These are phyloP conservation scores for Ageneiosus marmoratus DNA, from an alignment of 2,113 vertebrate genomes.

Conservation along the genomic window DNA sequence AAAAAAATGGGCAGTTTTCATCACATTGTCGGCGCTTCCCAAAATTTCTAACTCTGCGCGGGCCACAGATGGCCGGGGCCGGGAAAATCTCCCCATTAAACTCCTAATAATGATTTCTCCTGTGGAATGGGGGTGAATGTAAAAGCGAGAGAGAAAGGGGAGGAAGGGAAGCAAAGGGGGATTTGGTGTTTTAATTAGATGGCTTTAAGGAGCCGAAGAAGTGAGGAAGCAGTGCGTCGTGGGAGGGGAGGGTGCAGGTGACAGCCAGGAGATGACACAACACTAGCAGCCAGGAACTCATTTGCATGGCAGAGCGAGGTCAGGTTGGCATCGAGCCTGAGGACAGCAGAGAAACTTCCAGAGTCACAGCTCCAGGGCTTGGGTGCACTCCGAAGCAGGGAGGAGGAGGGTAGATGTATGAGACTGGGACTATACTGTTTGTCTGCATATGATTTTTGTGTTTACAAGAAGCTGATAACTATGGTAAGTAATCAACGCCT, in stretches of 20 bases:
- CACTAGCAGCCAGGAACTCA: conserved; percentile 82
- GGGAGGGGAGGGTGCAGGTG: conserved; percentile 87
- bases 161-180: conserved; percentile 83
- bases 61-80: conserved; percentile 98
- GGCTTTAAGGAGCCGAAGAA: conserved; percentile 97
- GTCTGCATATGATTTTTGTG: not conserved
- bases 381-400: conserved; percentile 5
- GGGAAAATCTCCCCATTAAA: conserved; percentile 98
- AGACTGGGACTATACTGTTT: not conserved
- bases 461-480: not conserved
- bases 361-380: conserved; percentile 60
- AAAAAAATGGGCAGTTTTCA: conserved; percentile 72
- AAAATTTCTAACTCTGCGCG: conserved; percentile 88
- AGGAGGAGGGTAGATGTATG: not conserved
- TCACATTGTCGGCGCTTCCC: conserved; percentile 83
- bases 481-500: not conserved
- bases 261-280: conserved; percentile 84
- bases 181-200: conserved; percentile 99
- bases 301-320: conserved; percentile 94
- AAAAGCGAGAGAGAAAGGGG: conserved; percentile 76
- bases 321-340: conserved; percentile 84
- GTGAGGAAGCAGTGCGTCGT: conserved; percentile 82
- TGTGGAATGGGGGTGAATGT: conserved; percentile 83
- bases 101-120: conserved; percentile 99
- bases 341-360: conserved; percentile 74